Conservation (phyloP, 1,140 invertebrate species). For the Nymphalis io region DNA sequence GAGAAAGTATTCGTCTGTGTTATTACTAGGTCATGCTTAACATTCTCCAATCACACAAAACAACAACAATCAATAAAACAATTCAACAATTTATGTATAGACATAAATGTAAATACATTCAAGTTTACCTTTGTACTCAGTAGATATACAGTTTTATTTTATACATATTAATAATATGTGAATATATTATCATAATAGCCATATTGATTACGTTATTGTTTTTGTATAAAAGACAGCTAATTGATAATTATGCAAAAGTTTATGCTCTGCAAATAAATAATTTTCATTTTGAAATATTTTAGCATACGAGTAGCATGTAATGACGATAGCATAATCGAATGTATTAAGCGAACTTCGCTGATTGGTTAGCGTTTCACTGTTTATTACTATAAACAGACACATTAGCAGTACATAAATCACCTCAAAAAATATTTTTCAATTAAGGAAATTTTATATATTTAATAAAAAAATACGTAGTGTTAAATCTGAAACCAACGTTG, state of each 20-base stretch:
- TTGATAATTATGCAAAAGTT: not conserved
- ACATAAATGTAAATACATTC: no score
- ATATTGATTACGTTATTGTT: not conserved
- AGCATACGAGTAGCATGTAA: constrained; percentile 20
- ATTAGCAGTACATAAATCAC: no score
- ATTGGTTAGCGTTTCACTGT: constrained; percentile 13
- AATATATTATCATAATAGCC: not conserved
- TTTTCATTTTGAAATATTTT: constrained; percentile 24
- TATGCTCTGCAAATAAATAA: constrained; percentile 7
- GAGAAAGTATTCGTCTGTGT: not conserved
- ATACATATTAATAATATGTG: no score
- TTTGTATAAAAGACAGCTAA: not conserved
- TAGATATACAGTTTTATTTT: not conserved
- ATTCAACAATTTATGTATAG: no score
- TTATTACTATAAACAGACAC: not conserved
- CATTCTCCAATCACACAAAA: no score
- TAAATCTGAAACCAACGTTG: no score
- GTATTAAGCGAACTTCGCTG: constrained; percentile 22
- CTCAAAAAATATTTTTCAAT: no score
- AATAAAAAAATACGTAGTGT: no score
- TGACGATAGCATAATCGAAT: constrained; percentile 19
- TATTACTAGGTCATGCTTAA: no score
- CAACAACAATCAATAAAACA: no score
- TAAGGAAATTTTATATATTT: no score
- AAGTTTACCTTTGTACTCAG: no score